These are phyloP conservation scores for Euwallacea fornicatus DNA, from an alignment of 1,140 invertebrate species.

Conservation along the genomic window DNA sequence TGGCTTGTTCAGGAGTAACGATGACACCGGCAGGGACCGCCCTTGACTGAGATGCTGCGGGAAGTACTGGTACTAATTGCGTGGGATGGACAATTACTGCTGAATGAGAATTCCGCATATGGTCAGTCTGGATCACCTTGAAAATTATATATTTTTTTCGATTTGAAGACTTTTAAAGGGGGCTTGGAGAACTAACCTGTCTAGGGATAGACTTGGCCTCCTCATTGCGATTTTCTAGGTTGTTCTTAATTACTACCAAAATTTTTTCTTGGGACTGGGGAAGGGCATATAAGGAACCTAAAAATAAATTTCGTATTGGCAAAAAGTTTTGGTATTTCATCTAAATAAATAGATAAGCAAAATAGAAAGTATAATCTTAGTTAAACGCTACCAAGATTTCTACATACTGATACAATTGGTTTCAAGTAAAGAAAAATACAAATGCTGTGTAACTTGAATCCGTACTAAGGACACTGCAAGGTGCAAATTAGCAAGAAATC, in stretches of 20 bases:
- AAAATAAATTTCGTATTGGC: background rate
- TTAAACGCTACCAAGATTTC: background rate
- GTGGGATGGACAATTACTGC: conserved; percentile 74
- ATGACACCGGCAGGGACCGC: conserved; percentile 21
- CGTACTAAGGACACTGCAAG: no score
- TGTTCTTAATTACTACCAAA: conserved; percentile 50
- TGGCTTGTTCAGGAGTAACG: conserved; percentile 25
- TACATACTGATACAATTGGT: no score
- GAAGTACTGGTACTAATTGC: conserved; percentile 69
- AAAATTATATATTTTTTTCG: conserved; percentile 9
- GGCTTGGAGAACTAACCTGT: conserved; percentile 33
- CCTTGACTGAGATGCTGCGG: conserved; percentile 49
- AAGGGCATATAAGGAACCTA: conserved; percentile 45
- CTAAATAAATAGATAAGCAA: no score
- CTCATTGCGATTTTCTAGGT: conserved; percentile 43
- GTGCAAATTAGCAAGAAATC: no score
- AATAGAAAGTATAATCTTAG: no score
- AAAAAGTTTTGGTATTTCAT: no score
- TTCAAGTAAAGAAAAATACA: no score
- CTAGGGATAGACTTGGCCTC: conserved; percentile 43
- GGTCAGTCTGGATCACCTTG: conserved; percentile 50
- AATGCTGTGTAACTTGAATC: no score
- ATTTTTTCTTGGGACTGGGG: conserved; percentile 47
- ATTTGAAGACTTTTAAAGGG: background rate
- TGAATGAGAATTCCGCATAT: conserved; percentile 48